Conservation (phyloP, 2,888 invertebrate species). For the Caenorhabditis sp. region DNA sequence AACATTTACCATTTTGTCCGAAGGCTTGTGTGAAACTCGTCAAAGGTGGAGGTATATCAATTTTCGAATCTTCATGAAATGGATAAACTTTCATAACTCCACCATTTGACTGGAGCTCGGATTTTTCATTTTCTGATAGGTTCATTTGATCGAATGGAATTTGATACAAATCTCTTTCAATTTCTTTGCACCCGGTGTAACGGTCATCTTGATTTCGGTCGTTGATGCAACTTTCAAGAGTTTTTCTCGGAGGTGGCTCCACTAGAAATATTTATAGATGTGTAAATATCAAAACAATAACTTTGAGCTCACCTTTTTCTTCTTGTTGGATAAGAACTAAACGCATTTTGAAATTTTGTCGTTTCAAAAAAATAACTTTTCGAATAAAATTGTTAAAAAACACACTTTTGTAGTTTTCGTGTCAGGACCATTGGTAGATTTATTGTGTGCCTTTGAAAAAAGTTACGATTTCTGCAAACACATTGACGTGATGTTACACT, state of each 20-base stretch:
- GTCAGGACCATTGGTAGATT: too few relatives aligned
- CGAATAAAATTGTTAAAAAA: too few relatives aligned
- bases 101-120: slow-evolving; percentile 18
- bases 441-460: too few relatives aligned
- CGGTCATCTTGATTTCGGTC: slow-evolving; percentile 31
- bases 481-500: too few relatives aligned
- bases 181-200: slow-evolving; percentile 31
- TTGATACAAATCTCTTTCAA: slow-evolving; percentile 31
- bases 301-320: slow-evolving; percentile 1
- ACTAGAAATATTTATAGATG: not conserved
- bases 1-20: slow-evolving; percentile 37
- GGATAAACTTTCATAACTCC: slow-evolving; percentile 46
- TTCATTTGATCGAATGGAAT: slow-evolving; percentile 16
- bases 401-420: too few relatives aligned
- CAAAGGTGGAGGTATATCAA: slow-evolving; percentile 43
- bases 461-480: too few relatives aligned
- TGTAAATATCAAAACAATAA: slow-evolving; percentile 9
- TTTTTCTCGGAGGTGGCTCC: slow-evolving; percentile 28
- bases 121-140: slow-evolving; percentile 9
- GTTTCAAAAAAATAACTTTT: too few relatives aligned
- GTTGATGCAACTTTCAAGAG: slow-evolving; percentile 28
- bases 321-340: too few relatives aligned
- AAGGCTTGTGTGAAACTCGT: slow-evolving; percentile 49
- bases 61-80: slow-evolving; percentile 27
- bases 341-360: too few relatives aligned